Evolutionary conservation across 1,140 invertebrate species (phyloP), one percentile per base, ranked within the genome.

Genomic region (Ladona fulva): DNA sequence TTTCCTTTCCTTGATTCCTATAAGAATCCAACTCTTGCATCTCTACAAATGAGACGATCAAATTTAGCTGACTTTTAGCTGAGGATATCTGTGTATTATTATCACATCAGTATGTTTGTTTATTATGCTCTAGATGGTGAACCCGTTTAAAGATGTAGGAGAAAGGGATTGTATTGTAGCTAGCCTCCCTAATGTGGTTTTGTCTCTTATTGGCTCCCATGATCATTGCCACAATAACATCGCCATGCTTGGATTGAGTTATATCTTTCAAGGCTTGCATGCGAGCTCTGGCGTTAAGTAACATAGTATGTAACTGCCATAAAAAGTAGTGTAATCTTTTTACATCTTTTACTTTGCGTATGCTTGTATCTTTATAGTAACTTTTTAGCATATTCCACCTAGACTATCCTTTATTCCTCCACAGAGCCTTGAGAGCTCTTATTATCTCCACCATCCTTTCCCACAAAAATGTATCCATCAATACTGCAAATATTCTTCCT

Each of bases 341-440:
- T 66, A 66, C 3, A 66, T 19, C 52, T 66, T 12, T 66, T 66
- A 19, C 52, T 66, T 66, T 66, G 52, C 52, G 52, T 66, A 66
- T 66, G 52, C 52, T 66, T 66, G 52, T 66, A 66, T 66, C 52
- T 66, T 66, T 22, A 66, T 66, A 66, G 52, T 66, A 66, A 66
- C n/a, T 66, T 12, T 66, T 66, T 66, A 66, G 52, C n/a, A 22
- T 66, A 66, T 66, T 66, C n/a, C 52, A 66, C 52, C 52, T 66
- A 19, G 52, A 66, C 14, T 19, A 1, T 66, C 14, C 52, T 12
- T 66, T 19, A 8, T n/a, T 19, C 44, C 44, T 66, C 52, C 52
- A 66, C 52, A 66, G n/a, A 66, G 52, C n/a, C 12, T 1, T 6
- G n/a, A 66, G n/a, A 5, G 52, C 52, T 66, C 52, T 12, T 66